Base-by-base conservation (phyloP, 2,113 vertebrate genomes). In the Tupaia tana region DNA sequence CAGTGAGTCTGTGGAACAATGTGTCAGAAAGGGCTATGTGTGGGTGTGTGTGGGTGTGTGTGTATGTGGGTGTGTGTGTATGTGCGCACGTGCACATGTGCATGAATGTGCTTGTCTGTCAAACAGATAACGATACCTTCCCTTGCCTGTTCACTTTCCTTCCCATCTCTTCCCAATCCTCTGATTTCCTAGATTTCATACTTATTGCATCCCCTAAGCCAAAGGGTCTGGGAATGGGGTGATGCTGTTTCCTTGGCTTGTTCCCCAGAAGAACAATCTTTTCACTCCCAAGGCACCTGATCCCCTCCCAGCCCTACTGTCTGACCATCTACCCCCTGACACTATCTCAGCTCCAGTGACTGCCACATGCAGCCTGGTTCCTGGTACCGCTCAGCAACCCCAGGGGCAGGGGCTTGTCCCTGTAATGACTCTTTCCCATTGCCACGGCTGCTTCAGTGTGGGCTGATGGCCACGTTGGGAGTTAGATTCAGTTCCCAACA, bases 131-230 rank as follows among this genome's bases (percentile, higher is more conserved):
- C 70, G 77, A 94, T 90, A 54, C 83, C 81, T 93, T 94, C 74
- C 92, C 89, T 86, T 95, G 74, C 91, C 86, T 95, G 64, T 92
- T 82, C 58, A 89, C 83, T 86, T 88, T 93, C 94, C 83, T 95
- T 78, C 58, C 92, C 91, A 90, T 92, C 77, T 94, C 82, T 96
- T 95, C 80, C 88, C 34, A 77, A 58, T 84, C 79, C 74, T 86
- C 87, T 77, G 67, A 9, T 77, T 77, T 94, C 86, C 93, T 86
- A 70, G 34, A 90, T 90, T 74, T 83, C 83, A 89, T 86, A 86
- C 61, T 83, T 93, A 56, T 77, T 80, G 20, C 61, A n/a, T 95
- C 58, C 4, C 59, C 71, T 15, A 20, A 95, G 63, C 86, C 34
- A 22, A 77, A 56, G 61, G 59, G 43, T 77, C 93, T 92, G 75